phyloP scores from a whole-genome alignment of 2,888 invertebrate genomes.

The Masnerella sp. region DNA sequence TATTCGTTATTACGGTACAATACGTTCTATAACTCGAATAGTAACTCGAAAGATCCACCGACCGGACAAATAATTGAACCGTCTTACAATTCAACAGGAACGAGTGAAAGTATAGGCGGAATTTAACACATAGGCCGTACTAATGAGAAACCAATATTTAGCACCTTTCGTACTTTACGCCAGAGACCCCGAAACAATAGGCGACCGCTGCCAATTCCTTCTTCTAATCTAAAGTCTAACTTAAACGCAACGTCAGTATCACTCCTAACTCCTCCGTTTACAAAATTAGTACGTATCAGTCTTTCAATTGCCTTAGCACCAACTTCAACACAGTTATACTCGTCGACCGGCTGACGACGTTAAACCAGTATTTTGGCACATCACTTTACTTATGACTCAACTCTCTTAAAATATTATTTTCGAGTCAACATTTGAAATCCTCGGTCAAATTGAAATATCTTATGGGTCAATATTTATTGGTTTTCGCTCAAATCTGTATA shows the following conservation, averaged over 20 bases:
- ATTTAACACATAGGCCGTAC: constrained; percentile 19
- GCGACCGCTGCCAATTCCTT: constrained; percentile 31
- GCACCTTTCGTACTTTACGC: constrained; percentile 69
- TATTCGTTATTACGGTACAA: constrained; percentile 29
- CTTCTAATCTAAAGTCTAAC: constrained; percentile 41
- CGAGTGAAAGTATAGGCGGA: constrained; percentile 26
- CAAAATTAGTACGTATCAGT: constrained; percentile 55
- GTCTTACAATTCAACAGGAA: constrained; percentile 20
- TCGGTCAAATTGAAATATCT: no score
- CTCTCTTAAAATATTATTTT: no score
- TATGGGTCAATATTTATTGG: no score
- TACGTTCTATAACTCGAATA: constrained; percentile 23
- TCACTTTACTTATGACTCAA: not conserved
- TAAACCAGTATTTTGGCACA: constrained; percentile 13
- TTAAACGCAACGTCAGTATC: constrained; percentile 34
- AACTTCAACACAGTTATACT: constrained; percentile 32
- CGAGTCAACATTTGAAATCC: no score
- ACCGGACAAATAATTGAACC: constrained; percentile 4
- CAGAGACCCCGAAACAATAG: constrained; percentile 64
- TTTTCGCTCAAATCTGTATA: no score
- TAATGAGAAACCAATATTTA: constrained; percentile 62
- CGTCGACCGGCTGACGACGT: constrained; percentile 25
- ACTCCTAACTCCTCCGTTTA: constrained; percentile 7
- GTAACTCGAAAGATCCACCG: constrained; percentile 23
- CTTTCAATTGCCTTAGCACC: constrained; percentile 59